A percentile compares a stretch with the other conserved stretches of the same genome.
These are phyloP conservation scores for Branchipolynoe longqiensis DNA, from an alignment of 2,888 invertebrate species.

Conservation along the genomic window DNA sequence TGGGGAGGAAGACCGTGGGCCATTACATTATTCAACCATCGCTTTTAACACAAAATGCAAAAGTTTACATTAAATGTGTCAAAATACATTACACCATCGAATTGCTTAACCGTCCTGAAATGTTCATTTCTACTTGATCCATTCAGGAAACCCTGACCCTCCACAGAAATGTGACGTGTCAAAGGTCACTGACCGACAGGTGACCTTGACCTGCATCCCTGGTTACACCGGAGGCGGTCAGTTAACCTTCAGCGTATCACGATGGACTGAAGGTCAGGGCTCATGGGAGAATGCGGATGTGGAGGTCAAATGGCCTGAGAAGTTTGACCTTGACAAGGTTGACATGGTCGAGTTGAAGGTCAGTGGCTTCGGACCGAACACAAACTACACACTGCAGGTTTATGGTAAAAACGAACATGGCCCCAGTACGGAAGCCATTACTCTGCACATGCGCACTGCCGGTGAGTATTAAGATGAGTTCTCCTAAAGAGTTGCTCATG, in stretches of 20 bases:
- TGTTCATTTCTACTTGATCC: not conserved
- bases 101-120: not conserved
- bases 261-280: slow-evolving; percentile 9
- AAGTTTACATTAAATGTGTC: no score
- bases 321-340: not conserved
- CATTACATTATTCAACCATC: no score
- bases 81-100: no score
- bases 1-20: no score
- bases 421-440: not conserved
- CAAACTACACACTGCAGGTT: slow-evolving; percentile 45
- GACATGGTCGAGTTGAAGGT: not conserved
- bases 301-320: slow-evolving; percentile 14
- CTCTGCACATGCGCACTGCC: not conserved
- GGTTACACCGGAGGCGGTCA: slow-evolving; percentile 59
- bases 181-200: slow-evolving; percentile 1
- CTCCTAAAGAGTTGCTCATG: no score
- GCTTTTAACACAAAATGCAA: no score
- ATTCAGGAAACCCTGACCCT: slow-evolving; percentile 59
- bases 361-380: slow-evolving; percentile 28
- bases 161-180: slow-evolving; percentile 46
- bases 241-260: slow-evolving; percentile 18
- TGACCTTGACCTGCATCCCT: slow-evolving; percentile 53
- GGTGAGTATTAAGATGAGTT: not conserved
- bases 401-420: slow-evolving; percentile 52
- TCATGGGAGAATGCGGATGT: not conserved